phyloP scores from a whole-genome alignment of 1,140 invertebrate species.

The Drosophila neocordata region DNA sequence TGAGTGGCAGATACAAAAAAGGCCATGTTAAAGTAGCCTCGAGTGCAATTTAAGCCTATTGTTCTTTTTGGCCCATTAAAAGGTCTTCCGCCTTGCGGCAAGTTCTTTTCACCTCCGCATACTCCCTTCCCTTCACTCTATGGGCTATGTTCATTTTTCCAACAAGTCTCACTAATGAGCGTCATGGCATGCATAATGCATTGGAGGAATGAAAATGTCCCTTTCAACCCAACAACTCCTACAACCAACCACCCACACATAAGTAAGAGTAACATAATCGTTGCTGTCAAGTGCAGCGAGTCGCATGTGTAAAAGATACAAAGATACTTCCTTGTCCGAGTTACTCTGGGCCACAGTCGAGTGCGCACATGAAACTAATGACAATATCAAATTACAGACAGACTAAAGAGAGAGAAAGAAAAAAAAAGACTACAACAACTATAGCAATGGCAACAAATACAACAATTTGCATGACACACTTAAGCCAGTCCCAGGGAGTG shows the following conservation, averaged over 20 bases:
- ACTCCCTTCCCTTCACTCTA: background rate
- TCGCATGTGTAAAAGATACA: constrained; percentile 66
- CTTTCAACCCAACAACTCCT: background rate
- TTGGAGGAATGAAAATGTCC: constrained; percentile 11
- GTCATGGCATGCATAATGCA: constrained; percentile 77
- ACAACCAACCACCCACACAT: constrained; percentile 11
- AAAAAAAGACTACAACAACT: constrained; percentile 17
- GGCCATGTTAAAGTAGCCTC: background rate
- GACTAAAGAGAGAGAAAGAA: background rate
- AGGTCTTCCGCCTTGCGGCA: constrained; percentile 14
- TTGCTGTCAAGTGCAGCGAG: constrained; percentile 71
- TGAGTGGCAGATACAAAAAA: constrained; percentile 9
- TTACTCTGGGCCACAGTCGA: constrained; percentile 62
- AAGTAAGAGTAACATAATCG: constrained; percentile 72
- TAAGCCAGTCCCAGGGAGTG: constrained; percentile 41
- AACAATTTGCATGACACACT: constrained; percentile 76
- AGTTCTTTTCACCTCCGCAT: constrained; percentile 13
- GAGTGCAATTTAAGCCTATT: constrained; percentile 67
- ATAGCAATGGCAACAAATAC: constrained; percentile 32
- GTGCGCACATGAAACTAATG: constrained; percentile 75
- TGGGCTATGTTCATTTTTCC: constrained; percentile 4
- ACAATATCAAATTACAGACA: constrained; percentile 74
- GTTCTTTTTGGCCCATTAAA: constrained; percentile 68
- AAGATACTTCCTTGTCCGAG: constrained; percentile 73
- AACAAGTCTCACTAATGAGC: constrained; percentile 75